Base-by-base conservation (phyloP, 2,113 vertebrate species). In the Austrofundulus limnaeus region DNA sequence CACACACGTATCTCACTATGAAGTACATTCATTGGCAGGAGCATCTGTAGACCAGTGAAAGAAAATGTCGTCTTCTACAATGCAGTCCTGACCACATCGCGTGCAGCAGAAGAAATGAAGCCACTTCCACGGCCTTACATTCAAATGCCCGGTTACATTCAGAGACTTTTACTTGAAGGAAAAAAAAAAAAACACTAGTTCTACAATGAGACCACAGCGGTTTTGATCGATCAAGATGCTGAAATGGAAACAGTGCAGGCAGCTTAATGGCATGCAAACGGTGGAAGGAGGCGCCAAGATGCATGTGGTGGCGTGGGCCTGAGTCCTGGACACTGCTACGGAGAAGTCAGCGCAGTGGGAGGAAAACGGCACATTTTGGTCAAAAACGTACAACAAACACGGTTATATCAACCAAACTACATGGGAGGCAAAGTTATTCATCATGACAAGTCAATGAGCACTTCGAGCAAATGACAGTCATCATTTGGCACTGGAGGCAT, bases 211-310 rank as follows among this genome's bases (percentile, higher is more conserved):
- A 69, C 61, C 70, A 78, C 80, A 64, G 77, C 72, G 58, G 65
- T 43, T 66, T 14, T 51, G 75, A 83, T 80, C 73, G 68, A 77
- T 61, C 87, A 85, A 83, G 86, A 90, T 88, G 87, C 89, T 88
- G 87, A 81, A 86, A 89, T 82, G 76, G 83, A 82, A 80, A 79
- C 10, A 76, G 53, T 41, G 88, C 87, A 88, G 85, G 89, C 84
- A 88, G 82, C 76, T 77, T 52, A 41, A 83, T 70, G 75, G 79
- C 89, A 90, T 90, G 89, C 89, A 71, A 77, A 17, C n/a, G n/a
- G 81, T 70, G 70, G 66, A 73, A 20, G 56, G 72, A 66, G 82
- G 80, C 82, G 43, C 82, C 86, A 87, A 85, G 85, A 89, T 90
- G 89, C 87, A 90, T 69, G 67, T 57, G 61, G 53, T 48, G 70